phyloP scores from a whole-genome alignment of 2,113 vertebrate species.

The Eclectus roratus region DNA sequence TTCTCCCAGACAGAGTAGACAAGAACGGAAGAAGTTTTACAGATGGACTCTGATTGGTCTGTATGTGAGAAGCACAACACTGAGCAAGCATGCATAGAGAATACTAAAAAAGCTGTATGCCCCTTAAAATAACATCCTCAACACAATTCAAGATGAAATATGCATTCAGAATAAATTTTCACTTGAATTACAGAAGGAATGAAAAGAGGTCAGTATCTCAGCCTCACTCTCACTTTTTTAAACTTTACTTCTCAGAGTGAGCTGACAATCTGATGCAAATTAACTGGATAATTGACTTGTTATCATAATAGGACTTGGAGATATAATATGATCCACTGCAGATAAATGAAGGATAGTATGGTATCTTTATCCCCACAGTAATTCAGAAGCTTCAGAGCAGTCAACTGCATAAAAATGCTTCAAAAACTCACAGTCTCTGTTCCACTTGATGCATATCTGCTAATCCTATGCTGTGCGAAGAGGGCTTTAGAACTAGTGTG shows the following conservation, averaged over 20 bases:
- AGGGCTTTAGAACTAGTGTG: neutral
- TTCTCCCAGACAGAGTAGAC: neutral
- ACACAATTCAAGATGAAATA: neutral
- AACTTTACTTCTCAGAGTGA: neutral
- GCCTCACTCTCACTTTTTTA: neutral
- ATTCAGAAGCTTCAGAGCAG: neutral
- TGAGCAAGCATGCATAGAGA: neutral
- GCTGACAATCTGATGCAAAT: neutral
- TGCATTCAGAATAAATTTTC: neutral
- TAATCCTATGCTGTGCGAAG: neutral
- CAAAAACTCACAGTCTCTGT: neutral
- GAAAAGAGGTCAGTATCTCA: neutral
- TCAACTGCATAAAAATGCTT: neutral
- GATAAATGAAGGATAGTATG: neutral
- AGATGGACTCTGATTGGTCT: neutral
- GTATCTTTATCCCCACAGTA: neutral
- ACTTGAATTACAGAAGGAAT: neutral
- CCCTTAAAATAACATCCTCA: neutral
- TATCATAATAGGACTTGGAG: neutral
- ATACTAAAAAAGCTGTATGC: neutral
- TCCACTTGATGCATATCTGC: neutral
- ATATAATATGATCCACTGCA: neutral
- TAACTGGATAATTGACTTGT: neutral
- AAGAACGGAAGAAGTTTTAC: neutral
- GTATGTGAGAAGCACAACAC: neutral